phyloP scores from a whole-genome alignment of 2,888 invertebrate genomes.

The Chrysolina haemoptera region DNA sequence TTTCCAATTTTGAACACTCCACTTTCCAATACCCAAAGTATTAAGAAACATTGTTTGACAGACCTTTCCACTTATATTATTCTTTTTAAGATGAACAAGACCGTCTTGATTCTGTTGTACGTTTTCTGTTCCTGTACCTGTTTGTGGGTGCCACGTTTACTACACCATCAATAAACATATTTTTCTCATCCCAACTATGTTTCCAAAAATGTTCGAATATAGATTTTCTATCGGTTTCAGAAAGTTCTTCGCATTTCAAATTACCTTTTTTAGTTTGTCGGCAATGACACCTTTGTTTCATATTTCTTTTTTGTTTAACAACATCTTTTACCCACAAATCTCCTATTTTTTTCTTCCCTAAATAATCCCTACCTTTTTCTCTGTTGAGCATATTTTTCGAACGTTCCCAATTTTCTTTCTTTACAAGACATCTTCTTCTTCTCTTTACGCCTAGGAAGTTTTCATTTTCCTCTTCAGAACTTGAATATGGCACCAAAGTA shows the following conservation, averaged over 20 bases:
- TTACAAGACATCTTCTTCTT: conserved; percentile 26
- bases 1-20: neutral
- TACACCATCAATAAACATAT: conserved; percentile 34
- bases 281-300: conserved; percentile 28
- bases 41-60: neutral
- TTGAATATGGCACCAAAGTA: conserved; percentile 1
- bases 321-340: conserved; percentile 27
- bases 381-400: conserved; percentile 20
- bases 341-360: conserved; percentile 18
- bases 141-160: conserved; percentile 26
- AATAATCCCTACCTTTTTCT: conserved; percentile 27
- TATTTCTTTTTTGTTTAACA: conserved; percentile 22
- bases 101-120: too few species aligned
- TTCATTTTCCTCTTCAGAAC: neutral
- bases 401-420: conserved; percentile 24
- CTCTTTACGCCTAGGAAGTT: conserved; percentile 3
- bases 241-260: conserved; percentile 25
- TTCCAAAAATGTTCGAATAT: conserved; percentile 35
- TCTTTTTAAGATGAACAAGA: neutral
- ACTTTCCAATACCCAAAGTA: neutral
- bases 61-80: conserved; percentile 3
- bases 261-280: conserved; percentile 11
- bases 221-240: conserved; percentile 28
- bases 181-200: conserved; percentile 37
- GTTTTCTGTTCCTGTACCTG: conserved; percentile 31